Base-by-base conservation (phyloP, 2,113 vertebrate species). In the Theristicus caerulescens region DNA sequence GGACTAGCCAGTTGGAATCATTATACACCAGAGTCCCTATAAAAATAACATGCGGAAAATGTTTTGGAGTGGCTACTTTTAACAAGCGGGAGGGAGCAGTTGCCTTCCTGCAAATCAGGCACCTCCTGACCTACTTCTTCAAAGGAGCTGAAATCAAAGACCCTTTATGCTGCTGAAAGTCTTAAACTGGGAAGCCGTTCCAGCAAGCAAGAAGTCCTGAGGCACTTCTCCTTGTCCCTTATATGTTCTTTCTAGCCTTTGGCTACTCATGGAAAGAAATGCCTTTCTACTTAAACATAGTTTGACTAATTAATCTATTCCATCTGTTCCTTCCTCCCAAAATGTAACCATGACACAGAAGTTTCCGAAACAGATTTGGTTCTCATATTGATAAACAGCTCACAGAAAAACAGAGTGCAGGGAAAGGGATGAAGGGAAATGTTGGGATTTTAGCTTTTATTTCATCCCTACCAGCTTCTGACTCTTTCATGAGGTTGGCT, bases 271-370 rank as follows among this genome's bases (percentile, higher is more conserved):
- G 97, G 98, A 99, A 98, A 99, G 98, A 99, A 98, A 98, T 98
- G 98, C 96, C 98, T 98, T 98, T 98, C 98, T 96, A 98, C 98
- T 98, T 98, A 98, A 98, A 98, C 98, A 98, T 97, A 97, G 96
- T 98, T 97, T 96, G 98, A 97, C 96, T 98, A 98, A 99, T 99
- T 99, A 98, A 99, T 99, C 97, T 98, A 98, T 98, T 98, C 98
- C 99, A 99, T 99, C 98, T 99, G 98, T 98, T 99, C 95, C 93
- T 95, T 96, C 97, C 97, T 98, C 90, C 96, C 61, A 96, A 97
- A 98, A 97, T 97, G 96, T 97, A 97, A 98, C 98, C 98, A 97
- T 97, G 97, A 98, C 97, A 98, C 97, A 98, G 97, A 98, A 97
- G 97, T 97, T 98, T 98, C 98, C 78, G 65, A 98, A 98, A 98